These are phyloP conservation scores for Drosophila simulans DNA, from an alignment of 1,140 invertebrate genomes.

Conservation along the genomic window DNA sequence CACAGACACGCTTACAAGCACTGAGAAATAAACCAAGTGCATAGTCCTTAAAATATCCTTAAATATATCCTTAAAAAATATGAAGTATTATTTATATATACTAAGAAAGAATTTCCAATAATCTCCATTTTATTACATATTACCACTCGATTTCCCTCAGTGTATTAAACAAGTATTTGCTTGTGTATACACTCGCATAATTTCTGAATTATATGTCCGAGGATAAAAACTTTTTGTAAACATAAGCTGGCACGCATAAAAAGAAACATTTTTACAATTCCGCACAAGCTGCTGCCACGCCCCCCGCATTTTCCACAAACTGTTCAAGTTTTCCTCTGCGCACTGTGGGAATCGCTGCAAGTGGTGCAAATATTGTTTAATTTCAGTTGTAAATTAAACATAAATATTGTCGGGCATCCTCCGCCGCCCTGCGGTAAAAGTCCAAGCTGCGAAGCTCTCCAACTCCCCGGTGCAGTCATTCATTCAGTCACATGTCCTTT, in stretches of 20 bases:
- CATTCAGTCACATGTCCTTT: slow-evolving; percentile 41
- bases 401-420: slow-evolving; percentile 56
- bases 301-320: slow-evolving; percentile 6
- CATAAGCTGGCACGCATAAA: slow-evolving; percentile 60
- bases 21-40: slow-evolving; percentile 7
- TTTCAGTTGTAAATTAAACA: slow-evolving; percentile 71
- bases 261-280: slow-evolving; percentile 68
- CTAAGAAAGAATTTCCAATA: no score
- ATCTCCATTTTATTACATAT: no score
- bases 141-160: neutral
- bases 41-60: no score
- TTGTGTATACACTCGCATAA: slow-evolving; percentile 43
- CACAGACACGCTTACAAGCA: slow-evolving; percentile 33
- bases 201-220: slow-evolving; percentile 71
- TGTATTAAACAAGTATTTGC: slow-evolving; percentile 4
- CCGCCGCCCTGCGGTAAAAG: slow-evolving; percentile 22
- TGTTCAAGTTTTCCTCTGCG: slow-evolving; percentile 19
- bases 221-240: slow-evolving; percentile 69
- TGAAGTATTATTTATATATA: no score
- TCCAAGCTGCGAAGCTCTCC: slow-evolving; percentile 25
- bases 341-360: slow-evolving; percentile 46
- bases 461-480: slow-evolving; percentile 14
- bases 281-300: slow-evolving; percentile 19
- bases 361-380: slow-evolving; percentile 59
- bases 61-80: no score